Percentiles rank a stretch among this genome's conserved stretches.
phyloP scores from a whole-genome alignment of 2,888 invertebrate genomes.

The Empis stercorea region DNA sequence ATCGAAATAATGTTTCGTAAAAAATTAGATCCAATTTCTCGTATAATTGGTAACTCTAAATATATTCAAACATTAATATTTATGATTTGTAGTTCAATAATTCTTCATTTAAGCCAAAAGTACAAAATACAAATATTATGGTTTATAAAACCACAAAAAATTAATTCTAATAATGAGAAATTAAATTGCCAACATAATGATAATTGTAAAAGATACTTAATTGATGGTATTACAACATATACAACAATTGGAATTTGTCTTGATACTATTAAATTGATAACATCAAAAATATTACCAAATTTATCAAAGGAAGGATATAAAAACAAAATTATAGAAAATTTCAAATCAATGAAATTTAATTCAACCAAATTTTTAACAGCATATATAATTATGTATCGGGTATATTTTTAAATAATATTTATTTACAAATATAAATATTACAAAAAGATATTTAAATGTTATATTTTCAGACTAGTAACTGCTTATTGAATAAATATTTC shows the following conservation, averaged over 20 bases:
- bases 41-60: slow-evolving; percentile 14
- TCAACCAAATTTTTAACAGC: slow-evolving; percentile 17
- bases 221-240: slow-evolving; percentile 20
- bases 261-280: slow-evolving; percentile 19
- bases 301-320: neutral
- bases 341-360: slow-evolving; percentile 5
- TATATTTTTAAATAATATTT: slow-evolving; percentile 11
- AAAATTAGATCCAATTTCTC: slow-evolving; percentile 15
- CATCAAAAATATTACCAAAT: slow-evolving; percentile 5
- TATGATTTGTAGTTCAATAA: slow-evolving; percentile 23
- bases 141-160: slow-evolving; percentile 18
- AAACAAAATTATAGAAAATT: neutral
- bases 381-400: slow-evolving; percentile 12
- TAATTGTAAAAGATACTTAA: slow-evolving; percentile 9
- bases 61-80: slow-evolving; percentile 20
- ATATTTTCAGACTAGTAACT: slow-evolving; percentile 17
- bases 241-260: slow-evolving; percentile 20
- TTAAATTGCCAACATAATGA: slow-evolving; percentile 12
- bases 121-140: slow-evolving; percentile 19
- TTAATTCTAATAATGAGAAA: neutral
- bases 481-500: slow-evolving; percentile 15
- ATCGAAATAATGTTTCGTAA: slow-evolving; percentile 20
- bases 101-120: slow-evolving; percentile 18
- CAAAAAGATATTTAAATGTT: too few species aligned
- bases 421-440: too few species aligned